A percentile compares a stretch with the other conserved stretches of the same genome.
These are phyloP conservation scores for Tillus elongatus DNA, from an alignment of 2,888 invertebrate genomes.

Conservation along the genomic window DNA sequence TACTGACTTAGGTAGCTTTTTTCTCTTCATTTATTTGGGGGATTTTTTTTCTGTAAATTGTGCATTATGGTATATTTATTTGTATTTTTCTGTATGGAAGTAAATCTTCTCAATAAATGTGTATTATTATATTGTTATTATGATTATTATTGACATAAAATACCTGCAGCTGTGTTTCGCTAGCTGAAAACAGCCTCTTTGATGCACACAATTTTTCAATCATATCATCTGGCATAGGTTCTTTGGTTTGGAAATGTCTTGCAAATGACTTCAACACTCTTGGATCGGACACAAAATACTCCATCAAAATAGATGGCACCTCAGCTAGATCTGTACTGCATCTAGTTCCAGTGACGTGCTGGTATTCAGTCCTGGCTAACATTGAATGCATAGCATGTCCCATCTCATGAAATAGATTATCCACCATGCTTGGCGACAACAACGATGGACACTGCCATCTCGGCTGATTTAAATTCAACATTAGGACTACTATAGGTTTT, in stretches of 20 bases:
- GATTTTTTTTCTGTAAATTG: slow-evolving; percentile 14
- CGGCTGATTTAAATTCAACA: slow-evolving; percentile 76
- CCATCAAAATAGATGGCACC: slow-evolving; percentile 98
- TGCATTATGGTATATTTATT: too few relatives aligned
- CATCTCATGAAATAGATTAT: slow-evolving; percentile 97
- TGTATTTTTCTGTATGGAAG: too few relatives aligned
- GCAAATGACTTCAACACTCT: slow-evolving; percentile 79
- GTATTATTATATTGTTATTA: too few relatives aligned
- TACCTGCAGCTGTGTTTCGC: slow-evolving; percentile 74
- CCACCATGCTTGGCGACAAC: slow-evolving; percentile 74
- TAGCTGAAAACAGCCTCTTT: slow-evolving; percentile 79
- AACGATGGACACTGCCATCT: slow-evolving; percentile 68
- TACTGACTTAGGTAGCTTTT: too few relatives aligned
- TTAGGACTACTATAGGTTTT: slow-evolving; percentile 85
- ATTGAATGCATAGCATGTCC: slow-evolving; percentile 99
- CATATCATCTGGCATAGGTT: slow-evolving; percentile 72
- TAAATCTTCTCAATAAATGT: too few relatives aligned
- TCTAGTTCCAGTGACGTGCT: slow-evolving; percentile 95
- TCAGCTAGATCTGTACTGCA: slow-evolving; percentile 98
- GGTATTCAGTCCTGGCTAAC: slow-evolving; percentile 88
- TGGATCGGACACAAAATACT: slow-evolving; percentile 88
- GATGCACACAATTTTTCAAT: slow-evolving; percentile 72
- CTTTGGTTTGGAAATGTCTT: slow-evolving; percentile 81
- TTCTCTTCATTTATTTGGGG: too few relatives aligned
- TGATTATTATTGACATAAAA: too few relatives aligned